Conservation (phyloP, 2,113 vertebrate species). For the Antennarius striatus region DNA sequence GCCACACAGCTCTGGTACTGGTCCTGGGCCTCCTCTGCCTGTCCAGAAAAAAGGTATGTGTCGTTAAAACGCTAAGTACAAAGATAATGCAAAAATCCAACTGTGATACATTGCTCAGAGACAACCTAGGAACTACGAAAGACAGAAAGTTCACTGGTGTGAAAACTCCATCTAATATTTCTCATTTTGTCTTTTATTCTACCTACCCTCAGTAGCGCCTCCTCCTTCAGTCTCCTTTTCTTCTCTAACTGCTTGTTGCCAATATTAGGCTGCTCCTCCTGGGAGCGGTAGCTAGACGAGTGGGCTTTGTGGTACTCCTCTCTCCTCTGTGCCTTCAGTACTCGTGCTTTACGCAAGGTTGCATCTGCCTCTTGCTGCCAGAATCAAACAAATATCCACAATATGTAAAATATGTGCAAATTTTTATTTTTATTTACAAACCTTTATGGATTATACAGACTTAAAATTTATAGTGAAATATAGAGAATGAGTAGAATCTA, state of each 20-base stretch:
- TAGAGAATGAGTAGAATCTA: no score
- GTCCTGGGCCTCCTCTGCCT: conserved; percentile 94
- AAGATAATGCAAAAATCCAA: neutral
- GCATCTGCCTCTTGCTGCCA: conserved; percentile 88
- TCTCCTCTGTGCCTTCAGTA: conserved; percentile 84
- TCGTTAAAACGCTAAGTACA: neutral
- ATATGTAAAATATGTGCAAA: no score
- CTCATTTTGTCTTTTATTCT: neutral
- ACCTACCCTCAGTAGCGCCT: conserved; percentile 90
- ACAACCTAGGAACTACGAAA: no score
- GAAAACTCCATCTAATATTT: neutral
- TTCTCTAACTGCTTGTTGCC: conserved; percentile 89
- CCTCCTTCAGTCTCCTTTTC: conserved; percentile 89
- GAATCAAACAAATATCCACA: conserved; percentile 13
- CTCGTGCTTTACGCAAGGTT: conserved; percentile 86
- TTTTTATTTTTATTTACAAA: no score
- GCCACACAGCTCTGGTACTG: conserved; percentile 88
- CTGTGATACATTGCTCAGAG: neutral
- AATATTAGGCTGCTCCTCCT: conserved; percentile 85
- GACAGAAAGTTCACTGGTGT: no score
- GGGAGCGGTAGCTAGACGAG: conserved; percentile 85
- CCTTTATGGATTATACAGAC: no score
- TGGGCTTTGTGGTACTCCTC: conserved; percentile 94
- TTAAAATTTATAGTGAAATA: no score
- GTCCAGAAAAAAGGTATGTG: conserved; percentile 11